Base-by-base conservation (phyloP, 2,797 vertebrate species). In the Melanotaenia nigrans region DNA sequence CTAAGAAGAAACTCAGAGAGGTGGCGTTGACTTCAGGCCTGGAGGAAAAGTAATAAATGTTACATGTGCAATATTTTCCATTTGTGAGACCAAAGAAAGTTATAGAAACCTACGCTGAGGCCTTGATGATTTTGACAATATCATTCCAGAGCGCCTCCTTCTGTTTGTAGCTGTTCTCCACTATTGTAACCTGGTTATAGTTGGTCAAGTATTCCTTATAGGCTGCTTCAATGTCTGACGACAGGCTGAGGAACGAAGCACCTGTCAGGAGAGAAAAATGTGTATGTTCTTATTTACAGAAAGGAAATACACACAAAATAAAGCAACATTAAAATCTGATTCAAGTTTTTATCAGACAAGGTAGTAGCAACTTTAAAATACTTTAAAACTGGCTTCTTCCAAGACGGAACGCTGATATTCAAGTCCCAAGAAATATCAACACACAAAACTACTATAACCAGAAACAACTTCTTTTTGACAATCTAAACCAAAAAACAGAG, bases 1-100 rank as follows among this genome's bases (percentile, higher is more conserved):
- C 96, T 93, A 99, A 81, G 85, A 97, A 96, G 94, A 98, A 99
- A 78, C 91, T 96, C 85, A 99, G 93, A 35, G 96, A 96, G 0
- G 95, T 94, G 0, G 95, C 93, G 0, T 96, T 96, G 0, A 95
- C 95, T 38, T 96, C 95, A 0, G 96, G 96, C 87, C 97, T 99
- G 88, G 3, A 33, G 61, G n/a, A 42, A 16, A 42, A 32, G 40
- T 1, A 32, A 56, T 9, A 4, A 22, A 35, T 28, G 24, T 38
- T 28, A 6, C 36, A 42, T 51, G 45, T 8, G 20, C 6, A n/a
- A 5, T 47, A 47, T 47, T 47, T 20, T 14, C 45, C 5, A 47
- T 47, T n/a, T 47, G 18, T 10, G 66, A 28, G 32, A 36, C 18
- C 16, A 57, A 18, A 12, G 12, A 24, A 38, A 7, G 35, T 0